phyloP scores from a whole-genome alignment of 2,797 vertebrate genomes.

The Neostethus bicornis region DNA sequence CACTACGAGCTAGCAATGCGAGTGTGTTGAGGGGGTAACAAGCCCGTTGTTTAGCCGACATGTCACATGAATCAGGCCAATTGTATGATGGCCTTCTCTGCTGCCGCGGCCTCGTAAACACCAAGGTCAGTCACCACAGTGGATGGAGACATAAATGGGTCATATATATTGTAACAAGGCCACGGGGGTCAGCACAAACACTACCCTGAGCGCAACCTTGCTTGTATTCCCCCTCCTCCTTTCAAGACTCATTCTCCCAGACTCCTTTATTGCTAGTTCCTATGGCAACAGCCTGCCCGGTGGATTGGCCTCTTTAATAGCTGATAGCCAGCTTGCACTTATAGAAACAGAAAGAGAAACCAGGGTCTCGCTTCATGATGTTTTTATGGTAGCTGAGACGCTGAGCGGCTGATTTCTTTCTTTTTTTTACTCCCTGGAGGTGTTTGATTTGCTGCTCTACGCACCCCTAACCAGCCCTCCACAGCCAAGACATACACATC shows the following conservation, averaged over 20 bases:
- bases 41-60: constrained; percentile 66
- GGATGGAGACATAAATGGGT: constrained; percentile 74
- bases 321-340: constrained; percentile 44
- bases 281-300: constrained; percentile 49
- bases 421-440: constrained; percentile 15
- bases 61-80: constrained; percentile 74
- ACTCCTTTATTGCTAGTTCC: constrained; percentile 71
- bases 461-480: constrained; percentile 1
- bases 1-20: constrained; percentile 20
- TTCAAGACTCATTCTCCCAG: constrained; percentile 60
- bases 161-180: constrained; percentile 75
- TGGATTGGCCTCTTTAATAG: constrained; percentile 49
- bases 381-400: constrained; percentile 48
- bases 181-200: constrained; percentile 63
- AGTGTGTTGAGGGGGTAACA: constrained; percentile 46
- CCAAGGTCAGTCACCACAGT: constrained; percentile 65
- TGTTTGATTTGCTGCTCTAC: constrained; percentile 24
- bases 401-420: constrained; percentile 9
- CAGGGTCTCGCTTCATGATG: constrained; percentile 28
- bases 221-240: constrained; percentile 22
- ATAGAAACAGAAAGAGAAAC: constrained; percentile 35
- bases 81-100: constrained; percentile 61
- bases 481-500: constrained; percentile 3
- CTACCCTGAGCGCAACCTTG: constrained; percentile 65
- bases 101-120: constrained; percentile 65